Conservation (phyloP, 2,888 invertebrate species). For the Macroteleia sp. region DNA sequence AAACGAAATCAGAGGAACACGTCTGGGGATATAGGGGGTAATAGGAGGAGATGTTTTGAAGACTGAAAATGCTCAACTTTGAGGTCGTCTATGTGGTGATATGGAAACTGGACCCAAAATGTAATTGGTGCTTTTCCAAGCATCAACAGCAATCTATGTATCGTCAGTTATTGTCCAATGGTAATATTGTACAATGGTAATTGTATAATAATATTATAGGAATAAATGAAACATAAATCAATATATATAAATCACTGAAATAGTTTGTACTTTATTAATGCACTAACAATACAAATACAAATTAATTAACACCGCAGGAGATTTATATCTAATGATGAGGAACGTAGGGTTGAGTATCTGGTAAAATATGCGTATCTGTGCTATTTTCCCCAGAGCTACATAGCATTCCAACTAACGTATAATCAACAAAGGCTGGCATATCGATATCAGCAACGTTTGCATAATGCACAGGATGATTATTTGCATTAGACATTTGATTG, state of each 20-base stretch:
- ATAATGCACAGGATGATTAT: slow-evolving; percentile 59
- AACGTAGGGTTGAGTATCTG: slow-evolving; percentile 77
- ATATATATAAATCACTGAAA: slow-evolving; percentile 51
- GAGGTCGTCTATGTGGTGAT: too few species aligned
- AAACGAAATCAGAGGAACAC: too few species aligned
- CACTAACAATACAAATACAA: slow-evolving; percentile 77
- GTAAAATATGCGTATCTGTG: slow-evolving; percentile 61
- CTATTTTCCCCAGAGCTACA: slow-evolving; percentile 77
- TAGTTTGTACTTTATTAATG: slow-evolving; percentile 67
- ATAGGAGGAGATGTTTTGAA: too few species aligned
- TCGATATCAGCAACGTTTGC: slow-evolving; percentile 75
- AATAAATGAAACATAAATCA: neutral
- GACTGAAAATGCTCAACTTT: too few species aligned
- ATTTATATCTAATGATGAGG: slow-evolving; percentile 76
- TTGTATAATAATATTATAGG: too few species aligned
- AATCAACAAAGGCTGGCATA: slow-evolving; percentile 80
- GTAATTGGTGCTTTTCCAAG: too few species aligned
- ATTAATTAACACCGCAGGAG: slow-evolving; percentile 45
- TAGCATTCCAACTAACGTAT: slow-evolving; percentile 81
- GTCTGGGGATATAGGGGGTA: too few species aligned
- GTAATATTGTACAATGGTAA: too few species aligned
- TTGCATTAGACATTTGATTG: slow-evolving; percentile 53
- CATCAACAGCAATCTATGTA: too few species aligned
- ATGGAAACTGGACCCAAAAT: too few species aligned
- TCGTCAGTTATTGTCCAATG: too few species aligned